These are phyloP conservation scores for Thalassoma bifasciatum DNA, from an alignment of 2,113 vertebrate species.

Conservation along the genomic window DNA sequence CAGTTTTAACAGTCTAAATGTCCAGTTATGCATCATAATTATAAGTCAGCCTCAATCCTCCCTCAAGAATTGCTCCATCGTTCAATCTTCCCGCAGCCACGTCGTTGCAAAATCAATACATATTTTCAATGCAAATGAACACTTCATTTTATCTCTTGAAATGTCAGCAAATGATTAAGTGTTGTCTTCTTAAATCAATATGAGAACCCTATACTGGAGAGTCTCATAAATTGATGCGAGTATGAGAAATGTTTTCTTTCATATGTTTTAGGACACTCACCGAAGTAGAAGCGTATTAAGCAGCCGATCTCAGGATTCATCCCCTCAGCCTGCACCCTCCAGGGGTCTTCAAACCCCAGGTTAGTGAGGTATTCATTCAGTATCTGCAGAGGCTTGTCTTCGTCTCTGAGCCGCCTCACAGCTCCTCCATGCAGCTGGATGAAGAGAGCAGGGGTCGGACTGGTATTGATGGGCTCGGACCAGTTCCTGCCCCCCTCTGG, in stretches of 20 bases:
- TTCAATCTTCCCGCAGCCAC: background rate
- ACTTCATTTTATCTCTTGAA: background rate
- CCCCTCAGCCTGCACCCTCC: constrained; percentile 91
- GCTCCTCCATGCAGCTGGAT: constrained; percentile 92
- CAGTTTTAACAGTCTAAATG: background rate
- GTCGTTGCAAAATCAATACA: background rate
- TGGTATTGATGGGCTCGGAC: constrained; percentile 36
- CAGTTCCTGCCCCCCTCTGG: constrained; percentile 40
- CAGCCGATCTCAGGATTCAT: constrained; percentile 92
- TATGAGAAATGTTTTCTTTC: background rate
- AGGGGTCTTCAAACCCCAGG: constrained; percentile 89
- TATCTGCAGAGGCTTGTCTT: constrained; percentile 90
- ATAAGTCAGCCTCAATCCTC: background rate
- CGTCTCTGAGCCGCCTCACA: constrained; percentile 85
- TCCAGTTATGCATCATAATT: background rate
- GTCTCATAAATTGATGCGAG: too few relatives aligned
- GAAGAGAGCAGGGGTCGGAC: constrained; percentile 81
- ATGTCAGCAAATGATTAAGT: background rate
- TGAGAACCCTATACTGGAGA: too few relatives aligned
- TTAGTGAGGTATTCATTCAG: constrained; percentile 92
- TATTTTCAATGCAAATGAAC: too few relatives aligned
- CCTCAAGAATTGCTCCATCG: background rate
- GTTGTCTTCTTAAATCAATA: background rate
- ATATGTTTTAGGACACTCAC: constrained; percentile 77
- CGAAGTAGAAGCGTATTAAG: constrained; percentile 93